Base-by-base conservation (phyloP, 92 coral and sea anemone species). In the Epizoanthus fatuus region DNA sequence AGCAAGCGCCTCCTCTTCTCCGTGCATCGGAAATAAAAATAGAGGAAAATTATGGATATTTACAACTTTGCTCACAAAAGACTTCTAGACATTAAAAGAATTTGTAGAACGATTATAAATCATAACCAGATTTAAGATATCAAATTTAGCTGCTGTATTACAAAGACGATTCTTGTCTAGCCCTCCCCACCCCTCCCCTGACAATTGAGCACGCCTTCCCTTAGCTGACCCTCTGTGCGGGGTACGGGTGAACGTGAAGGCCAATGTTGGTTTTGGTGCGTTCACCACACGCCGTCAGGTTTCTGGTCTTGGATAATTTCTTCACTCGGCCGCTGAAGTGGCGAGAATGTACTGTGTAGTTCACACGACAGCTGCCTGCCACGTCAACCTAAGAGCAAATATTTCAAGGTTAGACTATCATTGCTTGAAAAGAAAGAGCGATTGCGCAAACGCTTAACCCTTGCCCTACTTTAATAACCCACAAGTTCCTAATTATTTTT, bases 221-320 rank as follows among this genome's bases (percentile, higher is more conserved):
- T 29, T 20, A 42, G 70, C 89, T 63, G 78, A 69, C 86, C 44
- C 13, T 81, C 17, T 56, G 89, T 65, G 75, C 94, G 62, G 88
- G 81, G 75, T 94, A 92, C 2, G 93, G 90, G 71, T 92, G 95
- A 53, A 85, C 63, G 63, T 94, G 99, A 69, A 96, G 85, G 15
- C 99, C 99, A 42, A 96, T 88, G 87, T 95, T 92, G 3, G 99
- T 95, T 64, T 91, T 86, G 25, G 95, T 79, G 22, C 98, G 91
- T 7, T 97, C 95, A 14, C 84, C 84, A 75, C 99, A 97, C 55
- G 91, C 94, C 14, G 89, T 88, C 63, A 97, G 91, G 67, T 97
- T 91, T 32, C 95, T 83, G 3, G 92, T 84, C 94, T 97, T 97
- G 69, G 89, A 66, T 20, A 97, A 55, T 11, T 81, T 84, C 59